These are phyloP conservation scores for Silurus aristotelis DNA, from an alignment of 2,797 vertebrate species.

Conservation along the genomic window DNA sequence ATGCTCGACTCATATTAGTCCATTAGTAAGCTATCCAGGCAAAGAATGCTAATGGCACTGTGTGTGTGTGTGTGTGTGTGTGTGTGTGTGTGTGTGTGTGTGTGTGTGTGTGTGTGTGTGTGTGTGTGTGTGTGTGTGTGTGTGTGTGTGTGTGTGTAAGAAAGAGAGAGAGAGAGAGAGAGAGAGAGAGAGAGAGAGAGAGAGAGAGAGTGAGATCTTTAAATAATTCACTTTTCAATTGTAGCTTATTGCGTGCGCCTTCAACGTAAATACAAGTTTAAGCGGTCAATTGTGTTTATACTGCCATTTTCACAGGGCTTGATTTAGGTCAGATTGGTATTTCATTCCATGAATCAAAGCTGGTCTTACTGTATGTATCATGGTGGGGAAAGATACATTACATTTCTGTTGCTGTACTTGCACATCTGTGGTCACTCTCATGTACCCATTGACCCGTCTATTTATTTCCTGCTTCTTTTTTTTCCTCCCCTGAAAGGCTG, in stretches of 20 bases:
- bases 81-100: background rate
- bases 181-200: slow-evolving; percentile 26
- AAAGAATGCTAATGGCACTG: slow-evolving; percentile 65
- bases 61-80: slow-evolving; percentile 48
- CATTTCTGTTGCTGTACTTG: background rate
- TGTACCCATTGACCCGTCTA: background rate
- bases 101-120: slow-evolving; percentile 38
- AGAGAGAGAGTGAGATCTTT: background rate
- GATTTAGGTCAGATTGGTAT: slow-evolving; percentile 17
- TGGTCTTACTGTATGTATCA: background rate
- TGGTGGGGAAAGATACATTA: background rate
- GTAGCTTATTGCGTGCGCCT: slow-evolving; percentile 31
- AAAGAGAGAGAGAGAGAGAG: no score
- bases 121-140: slow-evolving; percentile 34
- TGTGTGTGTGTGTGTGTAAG: background rate
- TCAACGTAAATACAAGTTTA: slow-evolving; percentile 43
- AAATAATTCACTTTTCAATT: slow-evolving; percentile 41
- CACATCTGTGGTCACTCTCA: background rate
- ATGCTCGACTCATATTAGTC: slow-evolving; percentile 72
- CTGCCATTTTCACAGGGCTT: slow-evolving; percentile 19
- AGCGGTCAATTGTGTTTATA: slow-evolving; percentile 31
- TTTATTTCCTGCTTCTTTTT: background rate
- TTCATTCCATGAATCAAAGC: background rate
- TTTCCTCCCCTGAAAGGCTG: background rate
- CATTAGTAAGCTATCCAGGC: slow-evolving; percentile 72